phyloP scores from a whole-genome alignment of 1,140 invertebrate species.

The Acarapis woodi region DNA sequence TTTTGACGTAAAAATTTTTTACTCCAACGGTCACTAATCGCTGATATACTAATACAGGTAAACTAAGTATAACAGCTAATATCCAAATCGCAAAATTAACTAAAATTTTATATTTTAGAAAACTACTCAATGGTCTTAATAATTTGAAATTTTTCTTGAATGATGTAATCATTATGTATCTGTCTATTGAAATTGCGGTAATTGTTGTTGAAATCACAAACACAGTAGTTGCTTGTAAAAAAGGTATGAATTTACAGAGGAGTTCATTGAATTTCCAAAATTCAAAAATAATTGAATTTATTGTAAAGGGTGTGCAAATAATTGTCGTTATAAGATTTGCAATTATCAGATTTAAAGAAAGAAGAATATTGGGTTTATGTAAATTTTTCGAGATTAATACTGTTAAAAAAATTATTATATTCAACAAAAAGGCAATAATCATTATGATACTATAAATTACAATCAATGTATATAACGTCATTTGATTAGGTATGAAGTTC shows the following conservation, averaged over 20 bases:
- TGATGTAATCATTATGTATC: too few species aligned
- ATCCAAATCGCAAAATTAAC: too few species aligned
- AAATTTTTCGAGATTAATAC: background rate
- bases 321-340: constrained; percentile 55
- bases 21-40: constrained; percentile 17
- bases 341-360: constrained; percentile 36
- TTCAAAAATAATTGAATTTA: constrained; percentile 14
- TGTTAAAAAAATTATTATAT: background rate
- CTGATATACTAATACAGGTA: constrained; percentile 22
- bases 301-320: constrained; percentile 47
- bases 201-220: constrained; percentile 26
- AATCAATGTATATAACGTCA: too few species aligned
- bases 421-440: background rate
- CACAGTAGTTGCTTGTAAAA: constrained; percentile 26
- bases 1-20: constrained; percentile 16
- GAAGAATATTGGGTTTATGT: background rate
- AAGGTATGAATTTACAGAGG: constrained; percentile 22
- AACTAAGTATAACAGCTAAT: constrained; percentile 21
- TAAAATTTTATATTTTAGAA: too few species aligned
- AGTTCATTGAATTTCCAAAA: constrained; percentile 21
- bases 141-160: too few species aligned
- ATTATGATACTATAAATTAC: background rate
- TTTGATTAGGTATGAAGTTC: too few species aligned
- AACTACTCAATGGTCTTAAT: too few species aligned
- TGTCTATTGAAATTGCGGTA: constrained; percentile 23